Evolutionary conservation across 2,113 vertebrate species (phyloP).

Genomic region (Ageneiosus marmoratus): DNA sequence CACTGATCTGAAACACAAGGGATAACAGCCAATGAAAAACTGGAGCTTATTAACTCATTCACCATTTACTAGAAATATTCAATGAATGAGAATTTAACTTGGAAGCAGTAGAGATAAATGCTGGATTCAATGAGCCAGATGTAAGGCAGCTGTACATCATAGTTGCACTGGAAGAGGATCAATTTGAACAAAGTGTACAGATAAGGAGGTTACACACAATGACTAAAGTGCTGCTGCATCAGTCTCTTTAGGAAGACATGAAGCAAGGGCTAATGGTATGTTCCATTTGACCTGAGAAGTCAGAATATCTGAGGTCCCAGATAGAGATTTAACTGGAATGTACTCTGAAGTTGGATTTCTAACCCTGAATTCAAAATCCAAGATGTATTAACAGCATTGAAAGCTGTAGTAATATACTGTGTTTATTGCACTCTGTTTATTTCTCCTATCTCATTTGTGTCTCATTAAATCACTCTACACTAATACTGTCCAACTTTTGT

Average conservation of each 20-base stretch:
- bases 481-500: too few relatives aligned
- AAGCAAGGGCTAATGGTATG: too few relatives aligned
- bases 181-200: not conserved
- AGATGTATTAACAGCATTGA: too few relatives aligned
- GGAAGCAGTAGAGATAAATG: not conserved
- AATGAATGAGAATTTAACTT: not conserved
- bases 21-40: not conserved
- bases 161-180: not conserved
- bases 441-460: too few relatives aligned
- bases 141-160: not conserved
- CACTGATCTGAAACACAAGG: not conserved
- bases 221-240: not conserved
- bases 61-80: not conserved
- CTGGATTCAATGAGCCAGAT: not conserved
- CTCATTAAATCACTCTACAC: too few relatives aligned
- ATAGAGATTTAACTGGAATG: too few relatives aligned
- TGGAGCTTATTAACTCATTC: not conserved
- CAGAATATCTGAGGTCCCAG: too few relatives aligned
- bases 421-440: too few relatives aligned
- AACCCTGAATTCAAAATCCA: too few relatives aligned
- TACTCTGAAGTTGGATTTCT: too few relatives aligned
- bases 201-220: not conserved
- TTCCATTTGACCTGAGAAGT: too few relatives aligned
- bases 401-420: too few relatives aligned
- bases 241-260: not conserved